These are phyloP conservation scores for Amphiprion clarkii DNA, from an alignment of 2,797 vertebrate genomes.

Conservation along the genomic window DNA sequence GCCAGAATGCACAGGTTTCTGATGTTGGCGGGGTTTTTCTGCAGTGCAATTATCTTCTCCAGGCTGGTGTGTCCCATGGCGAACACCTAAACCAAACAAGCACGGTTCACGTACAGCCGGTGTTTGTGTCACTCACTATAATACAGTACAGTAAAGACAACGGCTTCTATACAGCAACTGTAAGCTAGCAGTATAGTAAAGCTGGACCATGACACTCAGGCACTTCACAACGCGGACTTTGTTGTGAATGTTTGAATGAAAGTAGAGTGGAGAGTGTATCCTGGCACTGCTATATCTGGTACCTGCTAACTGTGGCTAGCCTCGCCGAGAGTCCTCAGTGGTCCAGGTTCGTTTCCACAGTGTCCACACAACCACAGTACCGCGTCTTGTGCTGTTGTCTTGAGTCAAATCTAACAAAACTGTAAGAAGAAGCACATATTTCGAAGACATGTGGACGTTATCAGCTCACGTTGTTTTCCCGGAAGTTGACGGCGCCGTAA, in stretches of 20 bases:
- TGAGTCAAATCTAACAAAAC: not conserved
- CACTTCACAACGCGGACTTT: too few relatives aligned
- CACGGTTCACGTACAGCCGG: not conserved
- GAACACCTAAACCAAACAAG: not conserved
- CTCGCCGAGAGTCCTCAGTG: not conserved
- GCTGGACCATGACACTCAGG: not conserved
- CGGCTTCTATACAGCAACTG: too few relatives aligned
- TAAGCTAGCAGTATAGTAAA: not conserved
- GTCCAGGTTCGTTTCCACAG: fast-evolving
- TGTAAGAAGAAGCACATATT: not conserved
- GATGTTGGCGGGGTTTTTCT: conserved; percentile 89
- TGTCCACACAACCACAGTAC: not conserved
- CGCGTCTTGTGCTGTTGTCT: too few relatives aligned
- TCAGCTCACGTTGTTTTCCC: conserved; percentile 74
- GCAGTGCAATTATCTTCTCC: conserved; percentile 88
- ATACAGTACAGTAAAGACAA: too few relatives aligned
- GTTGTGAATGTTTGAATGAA: not conserved
- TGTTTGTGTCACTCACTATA: too few relatives aligned
- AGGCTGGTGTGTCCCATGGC: conserved; percentile 87
- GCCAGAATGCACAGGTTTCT: conserved; percentile 96
- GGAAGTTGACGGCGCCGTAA: conserved; percentile 69
- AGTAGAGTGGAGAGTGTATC: too few relatives aligned
- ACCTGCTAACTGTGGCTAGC: conserved; percentile 13
- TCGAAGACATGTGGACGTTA: conserved; percentile 28
- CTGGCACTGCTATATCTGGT: not conserved